Evolutionary conservation across 2,113 vertebrate species (phyloP).

Genomic region (Aldabrachelys gigantea): DNA sequence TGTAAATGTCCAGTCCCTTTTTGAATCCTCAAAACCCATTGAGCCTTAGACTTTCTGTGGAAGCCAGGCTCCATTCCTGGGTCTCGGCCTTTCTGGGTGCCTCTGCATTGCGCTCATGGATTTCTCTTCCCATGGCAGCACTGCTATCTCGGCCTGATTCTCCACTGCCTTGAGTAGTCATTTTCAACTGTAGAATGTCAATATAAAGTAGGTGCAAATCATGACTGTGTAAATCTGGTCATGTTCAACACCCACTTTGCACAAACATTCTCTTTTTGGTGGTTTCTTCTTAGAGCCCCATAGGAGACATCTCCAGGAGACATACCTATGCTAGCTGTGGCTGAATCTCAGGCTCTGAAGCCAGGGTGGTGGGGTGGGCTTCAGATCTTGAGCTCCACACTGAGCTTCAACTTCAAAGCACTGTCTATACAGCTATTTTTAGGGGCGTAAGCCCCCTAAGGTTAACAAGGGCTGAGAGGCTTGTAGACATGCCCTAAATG

Average conservation of each 20-base stretch:
- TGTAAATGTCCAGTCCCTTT: too few relatives aligned
- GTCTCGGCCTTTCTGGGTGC: not conserved
- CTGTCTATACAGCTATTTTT: not conserved
- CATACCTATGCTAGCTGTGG: too few relatives aligned
- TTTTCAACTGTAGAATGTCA: not conserved
- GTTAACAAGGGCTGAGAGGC: too few relatives aligned
- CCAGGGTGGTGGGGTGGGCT: too few relatives aligned
- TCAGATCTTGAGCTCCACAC: too few relatives aligned
- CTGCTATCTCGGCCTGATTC: not conserved
- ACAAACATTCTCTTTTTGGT: too few relatives aligned
- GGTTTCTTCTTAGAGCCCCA: too few relatives aligned
- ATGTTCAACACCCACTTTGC: not conserved
- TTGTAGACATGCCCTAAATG: not conserved
- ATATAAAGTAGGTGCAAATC: not conserved
- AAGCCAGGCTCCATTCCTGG: not conserved
- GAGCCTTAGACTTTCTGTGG: not conserved
- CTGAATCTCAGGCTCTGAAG: too few relatives aligned
- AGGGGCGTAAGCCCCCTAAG: too few relatives aligned
- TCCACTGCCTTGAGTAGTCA: fast-evolving
- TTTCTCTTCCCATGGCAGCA: not conserved
- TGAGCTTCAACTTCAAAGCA: too few relatives aligned
- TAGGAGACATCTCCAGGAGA: too few relatives aligned
- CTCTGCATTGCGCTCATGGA: not conserved
- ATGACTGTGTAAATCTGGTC: not conserved
- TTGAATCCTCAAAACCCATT: fast-evolving